A percentile compares a stretch with the other conserved stretches of the same genome.
Conservation (phyloP, 1,140 invertebrate species). For the Oscheius sp. region DNA sequence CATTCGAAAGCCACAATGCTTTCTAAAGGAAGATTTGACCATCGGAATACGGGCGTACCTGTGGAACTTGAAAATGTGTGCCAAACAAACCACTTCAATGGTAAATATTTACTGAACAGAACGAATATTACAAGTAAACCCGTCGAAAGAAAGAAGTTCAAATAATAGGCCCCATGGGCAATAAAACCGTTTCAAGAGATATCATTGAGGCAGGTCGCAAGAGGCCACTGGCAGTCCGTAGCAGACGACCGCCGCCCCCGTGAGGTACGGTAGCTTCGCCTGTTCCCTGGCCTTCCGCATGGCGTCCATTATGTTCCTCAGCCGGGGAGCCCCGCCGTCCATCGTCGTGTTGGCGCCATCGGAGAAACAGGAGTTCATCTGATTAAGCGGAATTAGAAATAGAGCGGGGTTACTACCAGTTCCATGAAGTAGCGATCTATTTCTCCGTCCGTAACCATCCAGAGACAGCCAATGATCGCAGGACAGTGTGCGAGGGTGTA, state of each 20-base stretch:
- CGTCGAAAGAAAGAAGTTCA: no score
- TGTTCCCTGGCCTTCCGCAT: slow-evolving; percentile 42
- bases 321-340: slow-evolving; percentile 27
- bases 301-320: slow-evolving; percentile 41
- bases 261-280: slow-evolving; percentile 48
- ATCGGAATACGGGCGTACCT: no score
- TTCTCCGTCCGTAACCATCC: slow-evolving; percentile 57
- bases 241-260: slow-evolving; percentile 49
- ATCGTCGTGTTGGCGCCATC: neutral
- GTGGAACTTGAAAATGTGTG: no score
- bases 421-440: slow-evolving; percentile 47
- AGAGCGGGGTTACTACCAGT: slow-evolving; percentile 21
- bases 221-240: slow-evolving; percentile 47
- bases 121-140: no score
- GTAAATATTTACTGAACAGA: no score
- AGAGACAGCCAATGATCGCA: slow-evolving; percentile 53
- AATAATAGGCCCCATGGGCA: no score
- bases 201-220: no score
- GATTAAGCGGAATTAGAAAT: neutral
- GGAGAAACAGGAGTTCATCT: slow-evolving; percentile 13
- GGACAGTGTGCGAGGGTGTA: slow-evolving; percentile 50
- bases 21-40: no score
- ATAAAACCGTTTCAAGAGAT: no score
- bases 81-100: no score
- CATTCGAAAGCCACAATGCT: no score